Conservation (phyloP, 35 echinoderm and acorn worm genomes). For the Heliocidaris erythrogramma region DNA sequence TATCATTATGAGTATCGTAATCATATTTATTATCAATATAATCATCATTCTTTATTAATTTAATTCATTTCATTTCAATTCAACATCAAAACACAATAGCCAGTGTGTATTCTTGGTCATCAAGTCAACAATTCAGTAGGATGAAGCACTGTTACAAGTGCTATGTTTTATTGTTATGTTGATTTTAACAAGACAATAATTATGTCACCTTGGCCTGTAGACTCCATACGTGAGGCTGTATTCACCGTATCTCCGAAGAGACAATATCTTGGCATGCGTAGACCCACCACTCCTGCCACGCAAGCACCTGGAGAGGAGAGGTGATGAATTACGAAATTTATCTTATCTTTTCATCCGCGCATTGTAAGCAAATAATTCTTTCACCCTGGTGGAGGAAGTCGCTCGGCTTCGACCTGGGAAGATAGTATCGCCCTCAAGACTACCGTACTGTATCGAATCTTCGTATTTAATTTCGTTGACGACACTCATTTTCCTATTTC, state of each 20-base stretch:
- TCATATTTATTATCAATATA: background rate
- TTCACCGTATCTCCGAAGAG: conserved; percentile 83
- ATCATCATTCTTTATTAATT: background rate
- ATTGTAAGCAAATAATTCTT: background rate
- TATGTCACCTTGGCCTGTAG: conserved; percentile 26
- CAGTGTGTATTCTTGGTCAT: too few relatives aligned
- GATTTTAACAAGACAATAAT: background rate
- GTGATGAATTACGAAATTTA: background rate
- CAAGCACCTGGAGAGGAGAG: conserved; percentile 56
- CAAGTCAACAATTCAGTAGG: too few relatives aligned
- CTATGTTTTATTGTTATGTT: background rate
- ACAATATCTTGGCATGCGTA: conserved; percentile 77
- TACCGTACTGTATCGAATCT: too few relatives aligned
- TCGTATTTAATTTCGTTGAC: too few relatives aligned
- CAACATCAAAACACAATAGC: background rate
- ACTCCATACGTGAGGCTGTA: conserved; percentile 79
- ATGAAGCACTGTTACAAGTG: background rate
- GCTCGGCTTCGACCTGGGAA: background rate
- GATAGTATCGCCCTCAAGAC: too few relatives aligned
- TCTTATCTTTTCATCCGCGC: background rate
- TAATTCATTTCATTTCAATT: background rate
- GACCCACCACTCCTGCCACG: conserved; percentile 78
- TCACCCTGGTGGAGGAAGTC: background rate
- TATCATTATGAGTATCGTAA: too few relatives aligned
- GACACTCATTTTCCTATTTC: too few relatives aligned